Base-by-base conservation (phyloP, 2,797 vertebrate genomes). In the Huso huso region DNA sequence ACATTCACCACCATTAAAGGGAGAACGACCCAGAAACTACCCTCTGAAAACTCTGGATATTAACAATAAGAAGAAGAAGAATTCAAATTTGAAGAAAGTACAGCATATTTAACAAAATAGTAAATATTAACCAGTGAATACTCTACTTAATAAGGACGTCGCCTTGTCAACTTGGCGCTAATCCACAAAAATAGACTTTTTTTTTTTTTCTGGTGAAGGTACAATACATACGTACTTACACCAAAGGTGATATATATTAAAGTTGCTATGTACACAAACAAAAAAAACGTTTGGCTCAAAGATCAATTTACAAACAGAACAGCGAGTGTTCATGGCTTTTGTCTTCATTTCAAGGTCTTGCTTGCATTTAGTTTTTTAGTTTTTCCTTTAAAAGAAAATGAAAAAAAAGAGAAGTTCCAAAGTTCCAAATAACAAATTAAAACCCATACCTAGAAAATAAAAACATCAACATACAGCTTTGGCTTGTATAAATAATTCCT, bases 111-210 rank as follows among this genome's bases (percentile, higher is more conserved):
- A 95, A 95, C 87, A 91, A 92, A 93, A 94, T 89, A 92, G 89
- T 88, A 94, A 95, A 91, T 93, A 93, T 93, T 89, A 93, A 96
- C 94, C 92, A 95, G 91, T 92, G 92, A 95, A 91, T 93, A 89
- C 88, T 95, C 90, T 92, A 93, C 91, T 90, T 89, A 89, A 88
- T 91, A 88, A 92, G 92, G 93, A 94, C 91, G 86, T 95, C 83
- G 89, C 91, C 91, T 86, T 89, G 88, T 94, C 92, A 96, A 93
- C 91, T 91, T 85, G 94, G 94, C 88, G 90, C 89, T 92, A 94
- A 95, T 95, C 95, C 94, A 97, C 93, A 96, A 95, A 97, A 97
- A 97, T 95, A 97, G 91, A 96, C 87, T 91, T 96, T 94, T 84
- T 86, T 74, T 84, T 68, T 74, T 81, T 89, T 81, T 95, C 92